A percentile compares a stretch with the other conserved stretches of the same genome.
Evolutionary conservation across 2,888 invertebrate species (phyloP).

Genomic region (Incurvaria masculella): DNA sequence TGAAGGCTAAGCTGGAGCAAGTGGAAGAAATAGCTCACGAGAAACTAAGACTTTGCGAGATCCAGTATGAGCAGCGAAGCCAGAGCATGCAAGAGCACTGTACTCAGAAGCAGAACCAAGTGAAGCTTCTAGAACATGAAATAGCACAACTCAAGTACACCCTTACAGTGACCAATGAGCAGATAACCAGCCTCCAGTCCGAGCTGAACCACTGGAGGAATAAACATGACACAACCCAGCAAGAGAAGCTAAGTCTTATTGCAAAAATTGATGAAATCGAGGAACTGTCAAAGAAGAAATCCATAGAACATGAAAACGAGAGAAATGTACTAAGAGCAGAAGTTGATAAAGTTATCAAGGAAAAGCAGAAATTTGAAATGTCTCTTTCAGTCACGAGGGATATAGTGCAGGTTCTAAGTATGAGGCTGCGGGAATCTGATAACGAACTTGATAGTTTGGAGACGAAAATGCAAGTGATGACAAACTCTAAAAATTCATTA

Average conservation of each 20-base stretch:
- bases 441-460: slow-evolving; percentile 56
- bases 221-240: slow-evolving; percentile 28
- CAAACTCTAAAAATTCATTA: slow-evolving; percentile 31
- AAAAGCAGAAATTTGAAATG: slow-evolving; percentile 56
- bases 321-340: slow-evolving; percentile 41
- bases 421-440: slow-evolving; percentile 57
- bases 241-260: slow-evolving; percentile 26
- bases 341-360: slow-evolving; percentile 40
- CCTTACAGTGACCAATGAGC: slow-evolving; percentile 30
- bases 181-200: slow-evolving; percentile 27
- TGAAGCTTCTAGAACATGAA: slow-evolving; percentile 35
- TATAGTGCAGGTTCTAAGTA: slow-evolving; percentile 57
- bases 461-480: slow-evolving; percentile 32
- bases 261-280: slow-evolving; percentile 33
- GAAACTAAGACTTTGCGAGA: slow-evolving; percentile 44
- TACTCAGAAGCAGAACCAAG: slow-evolving; percentile 31
- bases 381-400: slow-evolving; percentile 57
- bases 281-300: slow-evolving; percentile 35
- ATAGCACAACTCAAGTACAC: slow-evolving; percentile 33
- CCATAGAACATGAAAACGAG: slow-evolving; percentile 41
- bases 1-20: slow-evolving; percentile 47
- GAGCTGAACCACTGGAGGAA: slow-evolving; percentile 30
- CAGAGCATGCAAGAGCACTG: slow-evolving; percentile 37
- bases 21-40: slow-evolving; percentile 44
- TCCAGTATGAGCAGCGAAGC: slow-evolving; percentile 46